Evolutionary conservation across 1,140 invertebrate genomes (phyloP).

Genomic region (Triops longicaudatus): DNA sequence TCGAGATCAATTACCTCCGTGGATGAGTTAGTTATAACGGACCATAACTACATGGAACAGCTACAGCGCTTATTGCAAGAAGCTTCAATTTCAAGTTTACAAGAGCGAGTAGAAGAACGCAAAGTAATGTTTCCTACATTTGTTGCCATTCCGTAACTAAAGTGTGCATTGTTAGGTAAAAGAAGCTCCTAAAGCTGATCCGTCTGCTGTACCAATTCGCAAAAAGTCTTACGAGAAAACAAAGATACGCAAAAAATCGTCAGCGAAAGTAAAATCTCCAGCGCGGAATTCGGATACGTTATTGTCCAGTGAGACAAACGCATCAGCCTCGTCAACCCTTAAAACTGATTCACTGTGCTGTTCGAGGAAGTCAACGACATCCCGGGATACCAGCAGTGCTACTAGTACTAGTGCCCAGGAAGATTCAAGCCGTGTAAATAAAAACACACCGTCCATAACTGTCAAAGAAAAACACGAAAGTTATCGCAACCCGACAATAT

Average conservation of each 20-base stretch:
- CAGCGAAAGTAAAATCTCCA: neutral
- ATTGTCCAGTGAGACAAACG: neutral
- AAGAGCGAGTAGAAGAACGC: slow-evolving; percentile 23
- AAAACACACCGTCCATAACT: neutral
- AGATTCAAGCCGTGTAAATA: neutral
- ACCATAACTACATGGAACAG: slow-evolving; percentile 24
- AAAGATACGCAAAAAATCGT: neutral
- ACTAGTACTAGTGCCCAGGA: neutral
- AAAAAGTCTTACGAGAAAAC: neutral
- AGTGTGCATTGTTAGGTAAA: neutral
- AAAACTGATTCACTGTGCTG: neutral
- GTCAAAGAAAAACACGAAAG: neutral
- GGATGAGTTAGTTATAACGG: slow-evolving; percentile 19
- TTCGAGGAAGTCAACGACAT: neutral
- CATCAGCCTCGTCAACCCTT: neutral
- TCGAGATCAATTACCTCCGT: slow-evolving; percentile 17
- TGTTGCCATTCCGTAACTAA: neutral
- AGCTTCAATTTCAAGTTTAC: slow-evolving; percentile 24
- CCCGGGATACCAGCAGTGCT: neutral
- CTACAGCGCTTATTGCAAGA: slow-evolving; percentile 18
- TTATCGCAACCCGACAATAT: no score
- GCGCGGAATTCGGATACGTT: neutral
- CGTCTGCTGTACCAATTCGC: neutral
- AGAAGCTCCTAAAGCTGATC: neutral
- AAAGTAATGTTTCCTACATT: neutral